phyloP scores from a whole-genome alignment of 2,888 invertebrate genomes.

The Phortica okadai region DNA sequence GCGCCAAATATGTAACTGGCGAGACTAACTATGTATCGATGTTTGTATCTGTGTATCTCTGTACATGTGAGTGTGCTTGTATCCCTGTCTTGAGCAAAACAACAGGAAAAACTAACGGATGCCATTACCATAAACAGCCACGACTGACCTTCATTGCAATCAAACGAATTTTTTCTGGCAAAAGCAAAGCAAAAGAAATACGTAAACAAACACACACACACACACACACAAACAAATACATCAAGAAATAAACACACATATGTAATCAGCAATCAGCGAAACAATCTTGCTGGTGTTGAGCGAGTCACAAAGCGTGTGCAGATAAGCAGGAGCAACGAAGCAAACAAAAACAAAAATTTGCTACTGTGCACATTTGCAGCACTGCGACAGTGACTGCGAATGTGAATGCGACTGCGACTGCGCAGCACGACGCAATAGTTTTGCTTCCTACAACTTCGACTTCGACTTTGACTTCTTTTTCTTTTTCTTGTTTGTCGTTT shows the following conservation, averaged over 20 bases:
- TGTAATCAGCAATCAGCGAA: constrained; percentile 11
- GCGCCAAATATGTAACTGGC: constrained; percentile 23
- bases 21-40: not conserved
- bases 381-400: not conserved
- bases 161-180: constrained; percentile 44
- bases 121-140: constrained; percentile 66
- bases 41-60: constrained; percentile 37
- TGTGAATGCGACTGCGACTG: not conserved
- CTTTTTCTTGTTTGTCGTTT: not conserved
- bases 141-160: constrained; percentile 69
- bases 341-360: not conserved
- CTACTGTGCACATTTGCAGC: constrained; percentile 6
- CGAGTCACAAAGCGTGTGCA: constrained; percentile 7
- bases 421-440: constrained; percentile 16
- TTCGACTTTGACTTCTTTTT: not conserved
- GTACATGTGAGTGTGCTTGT: constrained; percentile 51
- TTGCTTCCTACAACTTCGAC: not conserved
- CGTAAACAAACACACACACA: constrained; percentile 10
- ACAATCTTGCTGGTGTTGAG: constrained; percentile 15
- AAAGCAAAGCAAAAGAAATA: constrained; percentile 2
- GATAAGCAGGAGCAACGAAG: constrained; percentile 2
- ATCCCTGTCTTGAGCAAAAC: constrained; percentile 31
- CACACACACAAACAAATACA: constrained; percentile 3
- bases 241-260: constrained; percentile 32
- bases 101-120: constrained; percentile 70